These are phyloP conservation scores for Trachythela sp. DNA, from an alignment of 64 coral and sea anemone species.

Conservation along the genomic window DNA sequence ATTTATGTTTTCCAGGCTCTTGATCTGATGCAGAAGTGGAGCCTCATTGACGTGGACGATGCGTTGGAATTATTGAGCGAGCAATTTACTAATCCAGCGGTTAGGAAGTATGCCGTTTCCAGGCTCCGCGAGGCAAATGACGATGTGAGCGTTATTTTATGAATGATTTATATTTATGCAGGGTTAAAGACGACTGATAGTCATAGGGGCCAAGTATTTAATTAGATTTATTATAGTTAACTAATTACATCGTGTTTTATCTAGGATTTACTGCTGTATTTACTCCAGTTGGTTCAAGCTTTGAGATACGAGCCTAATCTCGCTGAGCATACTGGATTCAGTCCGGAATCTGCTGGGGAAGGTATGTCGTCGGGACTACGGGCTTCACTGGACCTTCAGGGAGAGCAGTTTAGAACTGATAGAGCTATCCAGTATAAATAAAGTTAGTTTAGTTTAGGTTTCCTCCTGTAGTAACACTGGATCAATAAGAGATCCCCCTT, in stretches of 20 bases:
- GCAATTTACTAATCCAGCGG: constrained; percentile 76
- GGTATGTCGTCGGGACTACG: too few relatives aligned
- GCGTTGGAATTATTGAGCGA: constrained; percentile 78
- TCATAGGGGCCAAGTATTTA: too few relatives aligned
- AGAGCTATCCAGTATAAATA: too few relatives aligned
- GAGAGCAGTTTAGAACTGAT: too few relatives aligned
- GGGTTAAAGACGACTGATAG: too few relatives aligned
- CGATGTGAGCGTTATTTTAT: constrained; percentile 47
- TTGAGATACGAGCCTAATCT: constrained; percentile 76
- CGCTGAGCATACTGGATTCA: constrained; percentile 30
- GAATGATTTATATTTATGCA: too few relatives aligned
- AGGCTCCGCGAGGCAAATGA: constrained; percentile 84
- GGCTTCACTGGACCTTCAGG: too few relatives aligned
- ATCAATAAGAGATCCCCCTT: too few relatives aligned
- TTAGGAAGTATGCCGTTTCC: constrained; percentile 84
- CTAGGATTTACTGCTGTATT: constrained; percentile 81
- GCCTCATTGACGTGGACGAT: constrained; percentile 90
- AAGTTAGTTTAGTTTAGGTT: too few relatives aligned
- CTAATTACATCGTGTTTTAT: background rate
- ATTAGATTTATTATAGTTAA: too few relatives aligned
- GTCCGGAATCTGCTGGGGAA: background rate
- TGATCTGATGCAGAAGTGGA: constrained; percentile 80
- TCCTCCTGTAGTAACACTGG: too few relatives aligned
- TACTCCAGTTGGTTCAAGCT: constrained; percentile 96
- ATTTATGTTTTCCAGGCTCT: constrained; percentile 47